A percentile compares a stretch with the other conserved stretches of the same genome.
Evolutionary conservation across 2,888 invertebrate genomes (phyloP).

Genomic region (Mystacides longicornis): DNA sequence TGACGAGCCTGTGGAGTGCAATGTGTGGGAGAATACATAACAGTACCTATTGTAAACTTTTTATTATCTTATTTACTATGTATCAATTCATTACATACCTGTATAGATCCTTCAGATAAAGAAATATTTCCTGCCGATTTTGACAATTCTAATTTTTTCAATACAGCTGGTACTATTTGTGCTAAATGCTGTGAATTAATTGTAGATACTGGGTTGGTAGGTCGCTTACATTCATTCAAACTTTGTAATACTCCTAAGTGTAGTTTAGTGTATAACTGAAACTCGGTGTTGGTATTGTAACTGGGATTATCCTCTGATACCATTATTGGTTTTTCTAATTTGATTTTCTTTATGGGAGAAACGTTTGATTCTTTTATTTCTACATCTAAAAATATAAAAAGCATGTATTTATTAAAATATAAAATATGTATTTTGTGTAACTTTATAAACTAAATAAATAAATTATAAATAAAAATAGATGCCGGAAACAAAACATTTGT

Average conservation of each 20-base stretch:
- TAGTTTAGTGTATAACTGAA: constrained; percentile 52
- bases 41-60: too few relatives aligned
- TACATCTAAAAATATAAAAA: constrained; percentile 31
- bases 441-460: too few relatives aligned
- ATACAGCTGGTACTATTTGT: constrained; percentile 42
- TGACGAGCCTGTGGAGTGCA: too few relatives aligned
- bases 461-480: background rate
- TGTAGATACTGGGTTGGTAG: constrained; percentile 50
- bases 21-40: too few relatives aligned
- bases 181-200: constrained; percentile 57
- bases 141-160: constrained; percentile 38
- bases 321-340: constrained; percentile 37
- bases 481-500: too few relatives aligned
- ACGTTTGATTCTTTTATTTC: constrained; percentile 36
- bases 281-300: constrained; percentile 30
- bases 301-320: constrained; percentile 6
- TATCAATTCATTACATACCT: too few relatives aligned
- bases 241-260: constrained; percentile 62
- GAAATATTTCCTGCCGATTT: constrained; percentile 36
- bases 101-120: constrained; percentile 38
- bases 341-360: constrained; percentile 37
- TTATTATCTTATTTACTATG: too few relatives aligned
- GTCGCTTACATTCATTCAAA: constrained; percentile 47
- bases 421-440: background rate
- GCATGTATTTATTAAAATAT: background rate